Conservation (phyloP, 2,888 invertebrate species). For the Phorcus lineatus region DNA sequence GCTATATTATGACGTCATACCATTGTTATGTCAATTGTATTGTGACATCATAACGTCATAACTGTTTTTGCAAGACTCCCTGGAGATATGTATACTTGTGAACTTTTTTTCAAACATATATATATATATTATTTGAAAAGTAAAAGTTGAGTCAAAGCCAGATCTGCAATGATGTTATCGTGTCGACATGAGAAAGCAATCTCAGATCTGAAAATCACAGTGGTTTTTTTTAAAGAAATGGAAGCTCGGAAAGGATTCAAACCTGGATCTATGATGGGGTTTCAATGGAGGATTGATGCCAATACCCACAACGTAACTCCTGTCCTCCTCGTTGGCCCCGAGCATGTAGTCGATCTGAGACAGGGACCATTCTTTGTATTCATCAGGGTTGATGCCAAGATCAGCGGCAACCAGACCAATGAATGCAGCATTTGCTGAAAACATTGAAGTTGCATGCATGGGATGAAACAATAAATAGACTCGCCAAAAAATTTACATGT, state of each 20-base stretch:
- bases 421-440: constrained; percentile 45
- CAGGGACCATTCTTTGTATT: constrained; percentile 47
- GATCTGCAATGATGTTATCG: too few species aligned
- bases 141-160: too few species aligned
- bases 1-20: too few species aligned
- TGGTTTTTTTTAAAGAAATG: background rate
- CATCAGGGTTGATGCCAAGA: constrained; percentile 36
- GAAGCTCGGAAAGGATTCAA: background rate
- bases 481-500: too few species aligned
- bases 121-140: too few species aligned
- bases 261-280: constrained; percentile 68
- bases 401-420: constrained; percentile 49
- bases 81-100: too few species aligned
- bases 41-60: too few species aligned
- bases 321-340: constrained; percentile 50
- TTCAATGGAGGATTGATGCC: constrained; percentile 59
- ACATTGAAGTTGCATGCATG: too few species aligned
- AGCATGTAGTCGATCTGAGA: constrained; percentile 65
- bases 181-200: too few species aligned
- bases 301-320: constrained; percentile 66
- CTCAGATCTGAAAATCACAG: background rate
- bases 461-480: constrained; percentile 6
- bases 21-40: too few species aligned
- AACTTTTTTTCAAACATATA: too few species aligned
- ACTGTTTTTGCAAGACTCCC: too few species aligned